Conservation (phyloP, 23 tunicate species). For the Styela plicata region DNA sequence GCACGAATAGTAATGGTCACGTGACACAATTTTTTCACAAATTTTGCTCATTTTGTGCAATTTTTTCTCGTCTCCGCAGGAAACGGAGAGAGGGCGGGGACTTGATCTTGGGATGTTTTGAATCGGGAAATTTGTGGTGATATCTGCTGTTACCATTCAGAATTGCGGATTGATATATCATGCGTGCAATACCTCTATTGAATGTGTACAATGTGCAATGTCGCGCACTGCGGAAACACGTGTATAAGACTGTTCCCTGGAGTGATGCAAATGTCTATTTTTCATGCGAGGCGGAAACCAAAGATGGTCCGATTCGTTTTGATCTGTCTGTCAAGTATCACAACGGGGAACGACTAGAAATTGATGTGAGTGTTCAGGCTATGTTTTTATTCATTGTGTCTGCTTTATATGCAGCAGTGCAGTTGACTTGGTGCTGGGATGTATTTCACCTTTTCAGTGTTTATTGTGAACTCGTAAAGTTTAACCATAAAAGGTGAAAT, state of each 20-base stretch:
- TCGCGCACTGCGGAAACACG: background rate
- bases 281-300: slow-evolving; percentile 1
- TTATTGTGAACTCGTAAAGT: no score
- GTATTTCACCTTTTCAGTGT: no score
- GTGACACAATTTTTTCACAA: no score
- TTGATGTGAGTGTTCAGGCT: slow-evolving; percentile 5
- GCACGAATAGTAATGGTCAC: no score
- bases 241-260: background rate
- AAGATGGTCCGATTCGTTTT: slow-evolving; percentile 9
- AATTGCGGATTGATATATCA: background rate
- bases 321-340: slow-evolving; percentile 3
- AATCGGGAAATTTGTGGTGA: no score
- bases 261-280: slow-evolving; percentile 3
- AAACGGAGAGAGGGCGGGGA: no score
- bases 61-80: background rate
- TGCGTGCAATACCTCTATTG: background rate
- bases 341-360: background rate
- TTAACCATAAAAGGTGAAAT: no score
- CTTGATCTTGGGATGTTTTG: no score
- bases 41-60: no score
- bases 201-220: slow-evolving; percentile 11
- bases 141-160: background rate
- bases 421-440: no score
- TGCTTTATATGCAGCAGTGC: no score
- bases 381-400: no score